Base-by-base conservation (phyloP, 92 coral and sea anemone genomes). In the Palythoa heliodiscus region DNA sequence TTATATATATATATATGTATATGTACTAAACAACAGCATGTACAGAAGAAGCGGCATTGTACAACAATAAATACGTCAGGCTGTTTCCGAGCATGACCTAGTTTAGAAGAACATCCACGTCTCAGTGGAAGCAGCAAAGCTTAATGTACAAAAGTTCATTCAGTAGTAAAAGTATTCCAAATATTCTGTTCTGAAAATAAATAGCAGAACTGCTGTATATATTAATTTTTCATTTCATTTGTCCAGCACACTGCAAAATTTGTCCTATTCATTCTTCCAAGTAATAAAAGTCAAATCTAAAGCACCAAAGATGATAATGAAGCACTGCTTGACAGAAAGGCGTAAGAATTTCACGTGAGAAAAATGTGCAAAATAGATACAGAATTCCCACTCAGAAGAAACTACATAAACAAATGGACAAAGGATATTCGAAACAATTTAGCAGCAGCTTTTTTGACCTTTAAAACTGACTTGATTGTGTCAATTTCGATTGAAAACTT, bases 151-250 rank as follows among this genome's bases (percentile, higher is more conserved):
- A 40, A 77, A 69, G 78, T 77, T 77, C 54, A 86, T 67, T 77
- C 74, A 76, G 67, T 76, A 79, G 71, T 68, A 76, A 82, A 76
- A 87, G 85, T 80, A 84, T 84, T 72, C 73, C 82, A 89, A 85
- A 88, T 83, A 75, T 88, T 83, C 23, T 70, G 76, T 86, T 67
- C 75, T 86, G 89, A 90, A 90, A 90, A 90, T 90, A 90, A 90
- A 90, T 90, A 90, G 90, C 93, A 90, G 86, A 78, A 75, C 93
- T 77, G 90, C 90, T 78, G 88, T 87, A 90, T 90, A 90, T 90
- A 90, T 90, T 89, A 89, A 86, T 82, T 69, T 89, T 82, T 84
- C 87, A 82, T 79, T 80, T 43, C 63, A 63, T 43, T 54, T 80
- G 84, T 66, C 61, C 84, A 64, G 84, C 84, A 43, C 24, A 43